phyloP scores from a whole-genome alignment of 2,797 vertebrate species.

The Anguilla obscura region DNA sequence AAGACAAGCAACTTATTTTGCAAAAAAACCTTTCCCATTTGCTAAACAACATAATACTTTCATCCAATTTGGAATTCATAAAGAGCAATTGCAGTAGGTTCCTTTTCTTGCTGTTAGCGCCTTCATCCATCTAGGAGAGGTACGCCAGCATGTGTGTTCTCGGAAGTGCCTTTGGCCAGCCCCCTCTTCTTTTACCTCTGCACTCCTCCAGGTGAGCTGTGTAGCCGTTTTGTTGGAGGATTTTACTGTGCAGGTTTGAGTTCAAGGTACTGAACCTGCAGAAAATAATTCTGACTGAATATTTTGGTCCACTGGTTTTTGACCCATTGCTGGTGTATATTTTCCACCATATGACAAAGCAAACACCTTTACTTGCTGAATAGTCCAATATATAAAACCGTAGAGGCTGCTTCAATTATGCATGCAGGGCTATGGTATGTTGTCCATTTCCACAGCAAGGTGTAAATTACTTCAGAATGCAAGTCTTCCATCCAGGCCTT shows the following conservation, averaged over 20 bases:
- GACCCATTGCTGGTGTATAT: neutral
- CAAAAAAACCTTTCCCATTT: neutral
- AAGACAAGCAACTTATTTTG: neutral
- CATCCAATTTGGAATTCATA: neutral
- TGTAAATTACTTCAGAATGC: conserved; percentile 3
- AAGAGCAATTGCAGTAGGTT: neutral
- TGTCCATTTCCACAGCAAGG: neutral
- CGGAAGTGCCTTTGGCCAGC: neutral
- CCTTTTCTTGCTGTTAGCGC: neutral
- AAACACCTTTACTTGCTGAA: neutral
- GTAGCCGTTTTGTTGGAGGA: neutral
- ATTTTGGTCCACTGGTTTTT: neutral
- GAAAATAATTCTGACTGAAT: neutral
- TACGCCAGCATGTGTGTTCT: neutral
- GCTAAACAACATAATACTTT: neutral
- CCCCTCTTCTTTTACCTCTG: neutral
- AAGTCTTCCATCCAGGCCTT: neutral
- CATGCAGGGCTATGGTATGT: neutral
- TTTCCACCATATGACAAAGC: neutral
- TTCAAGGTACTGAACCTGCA: neutral
- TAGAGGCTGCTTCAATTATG: conserved; percentile 13
- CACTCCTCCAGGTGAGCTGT: neutral
- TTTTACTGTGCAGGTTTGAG: neutral
- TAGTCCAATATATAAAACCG: neutral
- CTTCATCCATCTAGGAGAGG: neutral